These are phyloP conservation scores for Chesias legatella DNA, from an alignment of 2,888 invertebrate genomes.

Conservation along the genomic window DNA sequence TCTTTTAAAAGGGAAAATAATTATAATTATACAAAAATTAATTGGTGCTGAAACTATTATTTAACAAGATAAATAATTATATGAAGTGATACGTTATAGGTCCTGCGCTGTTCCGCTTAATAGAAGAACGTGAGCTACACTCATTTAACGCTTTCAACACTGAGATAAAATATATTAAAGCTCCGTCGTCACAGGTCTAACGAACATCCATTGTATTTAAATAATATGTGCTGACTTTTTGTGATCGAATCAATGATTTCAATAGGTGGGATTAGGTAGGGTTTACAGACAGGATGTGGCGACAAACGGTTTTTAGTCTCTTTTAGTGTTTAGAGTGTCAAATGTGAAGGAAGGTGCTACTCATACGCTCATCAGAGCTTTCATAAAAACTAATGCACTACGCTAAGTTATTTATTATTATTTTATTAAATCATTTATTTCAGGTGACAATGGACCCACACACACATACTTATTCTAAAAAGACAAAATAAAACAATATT, in stretches of 20 bases:
- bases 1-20: too few species aligned
- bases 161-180: slow-evolving; percentile 3
- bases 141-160: slow-evolving; percentile 1
- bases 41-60: too few species aligned
- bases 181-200: slow-evolving; percentile 51
- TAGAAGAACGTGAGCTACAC: not conserved
- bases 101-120: slow-evolving; percentile 6
- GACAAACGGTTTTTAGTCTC: slow-evolving; percentile 11
- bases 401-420: too few species aligned
- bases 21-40: too few species aligned
- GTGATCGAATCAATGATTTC: slow-evolving; percentile 47
- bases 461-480: too few species aligned
- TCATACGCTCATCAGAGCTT: not conserved
- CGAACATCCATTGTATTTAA: slow-evolving; percentile 79
- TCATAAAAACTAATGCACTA: not conserved
- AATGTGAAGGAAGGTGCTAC: not conserved
- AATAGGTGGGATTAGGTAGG: slow-evolving; percentile 40
- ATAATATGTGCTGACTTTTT: slow-evolving; percentile 76
- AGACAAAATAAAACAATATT: too few species aligned
- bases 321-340: slow-evolving; percentile 3
- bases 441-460: too few species aligned
- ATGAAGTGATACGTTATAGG: too few species aligned
- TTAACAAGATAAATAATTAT: too few species aligned
- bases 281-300: slow-evolving; percentile 26
- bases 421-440: too few species aligned